A percentile compares a stretch with the other conserved stretches of the same genome.
Evolutionary conservation across 2,888 invertebrate genomes (phyloP).

Genomic region (Ceriagrion tenellum): DNA sequence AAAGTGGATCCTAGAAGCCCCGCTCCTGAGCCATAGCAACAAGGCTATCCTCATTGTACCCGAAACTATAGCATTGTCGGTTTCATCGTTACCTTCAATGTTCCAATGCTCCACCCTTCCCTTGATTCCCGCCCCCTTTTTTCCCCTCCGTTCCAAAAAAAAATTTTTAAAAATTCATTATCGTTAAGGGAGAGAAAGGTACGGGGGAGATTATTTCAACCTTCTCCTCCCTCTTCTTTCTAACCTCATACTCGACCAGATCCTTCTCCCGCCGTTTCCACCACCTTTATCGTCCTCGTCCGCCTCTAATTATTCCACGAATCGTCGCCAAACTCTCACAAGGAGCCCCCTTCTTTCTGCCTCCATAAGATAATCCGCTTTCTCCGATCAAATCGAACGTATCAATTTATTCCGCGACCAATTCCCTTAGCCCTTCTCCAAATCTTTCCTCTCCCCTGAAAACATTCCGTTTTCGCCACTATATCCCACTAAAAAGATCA

Average conservation of each 20-base stretch:
- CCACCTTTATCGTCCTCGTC: background rate
- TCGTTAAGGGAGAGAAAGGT: background rate
- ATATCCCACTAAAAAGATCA: background rate
- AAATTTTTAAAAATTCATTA: background rate
- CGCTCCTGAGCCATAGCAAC: background rate
- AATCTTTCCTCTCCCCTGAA: no score
- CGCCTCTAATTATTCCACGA: background rate
- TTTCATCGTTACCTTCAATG: background rate
- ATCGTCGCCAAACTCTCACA: background rate
- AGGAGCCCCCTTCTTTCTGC: background rate
- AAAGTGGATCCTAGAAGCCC: background rate
- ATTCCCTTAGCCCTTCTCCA: background rate
- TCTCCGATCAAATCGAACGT: conserved; percentile 14
- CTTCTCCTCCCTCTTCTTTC: background rate
- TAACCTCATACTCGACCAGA: background rate
- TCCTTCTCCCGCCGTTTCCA: background rate
- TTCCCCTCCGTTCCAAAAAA: background rate
- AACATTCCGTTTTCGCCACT: background rate
- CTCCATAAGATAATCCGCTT: background rate
- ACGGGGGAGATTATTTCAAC: no score
- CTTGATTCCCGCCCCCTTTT: background rate
- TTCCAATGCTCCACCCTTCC: background rate
- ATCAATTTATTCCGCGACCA: conserved; percentile 2
- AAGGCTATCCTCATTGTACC: background rate
- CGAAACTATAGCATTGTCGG: background rate